Conservation (phyloP, 2,113 vertebrate genomes). For the Onychostruthus taczanowskii region DNA sequence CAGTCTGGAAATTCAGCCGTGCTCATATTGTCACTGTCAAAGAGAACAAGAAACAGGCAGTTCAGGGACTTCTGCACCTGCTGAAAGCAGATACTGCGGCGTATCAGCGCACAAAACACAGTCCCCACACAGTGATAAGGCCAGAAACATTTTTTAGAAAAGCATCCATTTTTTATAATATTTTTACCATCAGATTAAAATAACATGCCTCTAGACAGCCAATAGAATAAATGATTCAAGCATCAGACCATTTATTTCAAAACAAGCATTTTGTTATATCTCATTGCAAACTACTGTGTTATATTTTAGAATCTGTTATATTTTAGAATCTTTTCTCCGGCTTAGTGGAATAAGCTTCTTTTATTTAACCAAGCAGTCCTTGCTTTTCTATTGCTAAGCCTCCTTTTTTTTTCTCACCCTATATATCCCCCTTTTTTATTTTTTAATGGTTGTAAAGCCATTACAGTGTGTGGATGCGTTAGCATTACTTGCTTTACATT, state of each 20-base stretch:
- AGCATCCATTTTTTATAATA: not conserved
- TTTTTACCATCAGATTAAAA: not conserved
- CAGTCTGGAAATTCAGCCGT: not conserved
- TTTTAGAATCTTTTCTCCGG: not conserved
- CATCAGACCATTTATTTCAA: not conserved
- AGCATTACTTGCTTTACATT: not conserved
- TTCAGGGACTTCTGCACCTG: not conserved
- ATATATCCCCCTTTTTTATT: no score
- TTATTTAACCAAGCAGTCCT: not conserved
- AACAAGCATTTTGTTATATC: not conserved
- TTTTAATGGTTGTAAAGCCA: not conserved
- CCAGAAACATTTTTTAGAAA: not conserved
- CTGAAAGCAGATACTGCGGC: not conserved
- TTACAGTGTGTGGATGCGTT: not conserved
- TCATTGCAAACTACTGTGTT: not conserved
- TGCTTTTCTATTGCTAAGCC: not conserved
- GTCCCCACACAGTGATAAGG: no score
- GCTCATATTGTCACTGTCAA: accelerated
- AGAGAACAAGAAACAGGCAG: no score
- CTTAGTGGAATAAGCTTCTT: not conserved
- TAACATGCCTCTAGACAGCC: not conserved
- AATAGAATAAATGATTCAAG: not conserved
- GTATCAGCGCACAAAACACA: not conserved
- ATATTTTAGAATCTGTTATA: not conserved
- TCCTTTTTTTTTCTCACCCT: not conserved